Evolutionary conservation across 2,113 vertebrate genomes (phyloP).

Genomic region (Chaetodon trifascialis): DNA sequence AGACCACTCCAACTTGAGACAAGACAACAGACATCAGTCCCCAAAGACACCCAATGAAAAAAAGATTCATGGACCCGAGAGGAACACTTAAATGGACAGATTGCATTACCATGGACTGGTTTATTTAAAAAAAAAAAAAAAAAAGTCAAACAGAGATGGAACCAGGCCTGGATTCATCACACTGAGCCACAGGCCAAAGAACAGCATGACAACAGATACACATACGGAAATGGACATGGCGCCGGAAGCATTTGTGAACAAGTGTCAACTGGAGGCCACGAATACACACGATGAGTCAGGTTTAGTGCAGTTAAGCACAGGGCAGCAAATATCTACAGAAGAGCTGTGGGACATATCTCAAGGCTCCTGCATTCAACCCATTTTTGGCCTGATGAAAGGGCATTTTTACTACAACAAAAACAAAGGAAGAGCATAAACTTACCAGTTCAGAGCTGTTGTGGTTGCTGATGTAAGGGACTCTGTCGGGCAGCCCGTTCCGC

Average conservation of each 20-base stretch:
- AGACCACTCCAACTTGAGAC: background rate
- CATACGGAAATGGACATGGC: constrained; percentile 11
- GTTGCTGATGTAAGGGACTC: constrained; percentile 37
- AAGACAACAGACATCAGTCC: background rate
- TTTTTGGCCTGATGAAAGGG: background rate
- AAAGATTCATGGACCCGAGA: background rate
- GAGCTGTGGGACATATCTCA: background rate
- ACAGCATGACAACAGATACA: constrained; percentile 32
- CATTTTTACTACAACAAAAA: background rate
- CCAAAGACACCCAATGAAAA: background rate
- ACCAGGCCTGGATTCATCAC: constrained; percentile 22
- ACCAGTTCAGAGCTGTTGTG: constrained; percentile 45
- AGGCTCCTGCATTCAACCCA: background rate
- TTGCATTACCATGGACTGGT: background rate
- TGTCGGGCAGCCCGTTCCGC: constrained; percentile 51
- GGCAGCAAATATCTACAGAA: background rate
- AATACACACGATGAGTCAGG: background rate
- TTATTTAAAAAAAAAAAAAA: too few species aligned
- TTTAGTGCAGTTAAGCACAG: background rate
- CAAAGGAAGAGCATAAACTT: constrained; percentile 23
- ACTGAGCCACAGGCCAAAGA: constrained; percentile 26
- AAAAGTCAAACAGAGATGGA: constrained; percentile 15
- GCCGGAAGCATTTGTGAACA: constrained; percentile 7
- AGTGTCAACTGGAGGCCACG: constrained; percentile 3
- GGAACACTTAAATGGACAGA: background rate